phyloP scores from a whole-genome alignment of 2,797 vertebrate genomes.

The Aphelocoma californica region DNA sequence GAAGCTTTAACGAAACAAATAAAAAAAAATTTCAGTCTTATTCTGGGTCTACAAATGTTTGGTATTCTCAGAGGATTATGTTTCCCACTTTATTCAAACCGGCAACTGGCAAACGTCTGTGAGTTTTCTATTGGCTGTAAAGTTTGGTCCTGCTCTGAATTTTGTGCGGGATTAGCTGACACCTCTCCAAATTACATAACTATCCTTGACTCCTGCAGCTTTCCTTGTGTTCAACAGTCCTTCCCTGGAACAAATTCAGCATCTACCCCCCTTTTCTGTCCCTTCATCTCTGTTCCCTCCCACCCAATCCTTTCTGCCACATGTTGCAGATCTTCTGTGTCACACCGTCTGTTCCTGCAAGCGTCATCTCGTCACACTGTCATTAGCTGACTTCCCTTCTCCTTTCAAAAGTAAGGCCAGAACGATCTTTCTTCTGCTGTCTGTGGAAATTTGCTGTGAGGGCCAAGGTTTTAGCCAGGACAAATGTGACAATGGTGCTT shows the following conservation, averaged over 20 bases:
- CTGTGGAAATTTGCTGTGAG: neutral
- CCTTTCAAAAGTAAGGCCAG: neutral
- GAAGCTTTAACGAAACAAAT: neutral
- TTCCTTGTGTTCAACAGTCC: neutral
- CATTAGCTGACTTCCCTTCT: neutral
- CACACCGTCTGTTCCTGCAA: neutral
- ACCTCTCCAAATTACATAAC: neutral
- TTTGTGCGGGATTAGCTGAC: neutral
- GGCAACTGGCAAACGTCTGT: neutral
- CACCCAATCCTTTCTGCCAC: neutral
- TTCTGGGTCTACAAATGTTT: neutral
- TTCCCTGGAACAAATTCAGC: neutral
- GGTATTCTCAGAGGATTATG: neutral
- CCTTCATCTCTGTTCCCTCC: neutral
- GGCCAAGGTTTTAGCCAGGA: neutral
- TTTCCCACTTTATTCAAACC: neutral
- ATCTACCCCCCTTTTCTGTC: neutral
- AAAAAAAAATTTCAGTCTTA: neutral
- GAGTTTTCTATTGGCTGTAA: neutral
- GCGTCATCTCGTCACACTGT: fast-evolving
- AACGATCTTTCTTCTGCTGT: neutral
- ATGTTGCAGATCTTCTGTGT: neutral
- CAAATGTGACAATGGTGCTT: neutral
- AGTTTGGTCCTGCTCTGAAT: neutral
- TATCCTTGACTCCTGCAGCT: neutral